Percentiles rank a stretch among this genome's conserved stretches.
Evolutionary conservation across 2,113 vertebrate species (phyloP).

Genomic region (Actenoides lindsayi): DNA sequence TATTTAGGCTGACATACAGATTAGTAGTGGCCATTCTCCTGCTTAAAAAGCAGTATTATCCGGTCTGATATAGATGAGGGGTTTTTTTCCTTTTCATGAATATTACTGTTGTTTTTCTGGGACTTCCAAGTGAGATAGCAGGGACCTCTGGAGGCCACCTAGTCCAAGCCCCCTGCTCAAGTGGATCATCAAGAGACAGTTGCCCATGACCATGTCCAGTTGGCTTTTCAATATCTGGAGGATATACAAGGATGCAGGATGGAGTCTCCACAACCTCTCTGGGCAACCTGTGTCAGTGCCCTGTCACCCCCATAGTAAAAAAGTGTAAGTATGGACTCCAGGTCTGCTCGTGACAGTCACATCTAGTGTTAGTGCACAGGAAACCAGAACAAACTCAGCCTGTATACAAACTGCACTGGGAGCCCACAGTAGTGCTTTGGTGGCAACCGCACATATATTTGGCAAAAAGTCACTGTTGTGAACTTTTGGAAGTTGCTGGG

Average conservation of each 20-base stretch:
- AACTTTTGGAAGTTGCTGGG: not conserved
- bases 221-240: not conserved
- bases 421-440: rapidly evolving
- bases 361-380: too few species aligned
- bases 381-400: not conserved
- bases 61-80: not conserved
- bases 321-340: not conserved
- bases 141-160: not conserved
- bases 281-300: not conserved
- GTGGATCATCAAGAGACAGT: not conserved
- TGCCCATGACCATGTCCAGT: not conserved
- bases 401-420: not conserved
- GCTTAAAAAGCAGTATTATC: conserved; percentile 4
- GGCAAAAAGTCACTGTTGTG: not conserved
- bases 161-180: not conserved
- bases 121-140: not conserved
- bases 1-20: conserved; percentile 1
- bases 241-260: not conserved
- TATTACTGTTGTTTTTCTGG: not conserved
- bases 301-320: not conserved
- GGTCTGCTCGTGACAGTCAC: not conserved
- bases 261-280: not conserved
- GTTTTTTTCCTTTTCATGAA: not conserved
- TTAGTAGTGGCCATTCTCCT: not conserved
- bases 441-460: rapidly evolving